These are phyloP conservation scores for Zapus hudsonius DNA, from an alignment of 2,113 vertebrate genomes.

Conservation along the genomic window DNA sequence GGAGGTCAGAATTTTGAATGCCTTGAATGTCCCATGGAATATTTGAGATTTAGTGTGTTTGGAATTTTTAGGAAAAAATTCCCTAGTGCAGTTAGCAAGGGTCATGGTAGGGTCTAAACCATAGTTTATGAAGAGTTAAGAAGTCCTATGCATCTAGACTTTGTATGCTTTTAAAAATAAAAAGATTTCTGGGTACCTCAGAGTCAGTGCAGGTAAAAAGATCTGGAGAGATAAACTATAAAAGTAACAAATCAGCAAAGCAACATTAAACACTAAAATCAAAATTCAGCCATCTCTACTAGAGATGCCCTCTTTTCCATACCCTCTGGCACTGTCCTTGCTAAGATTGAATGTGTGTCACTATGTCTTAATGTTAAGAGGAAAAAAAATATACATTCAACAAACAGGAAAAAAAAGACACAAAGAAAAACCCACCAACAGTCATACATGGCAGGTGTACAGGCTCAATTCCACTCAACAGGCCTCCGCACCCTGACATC, in stretches of 20 bases:
- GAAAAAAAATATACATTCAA: slow-evolving; percentile 51
- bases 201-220: not conserved
- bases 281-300: not conserved
- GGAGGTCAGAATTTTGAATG: not conserved
- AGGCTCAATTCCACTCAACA: not conserved
- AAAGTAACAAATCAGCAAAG: not conserved
- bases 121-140: not conserved
- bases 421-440: slow-evolving; percentile 76
- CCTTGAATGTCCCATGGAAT: not conserved
- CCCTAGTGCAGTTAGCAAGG: not conserved
- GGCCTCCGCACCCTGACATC: not conserved
- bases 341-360: slow-evolving; percentile 56
- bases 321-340: not conserved
- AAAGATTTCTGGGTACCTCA: not conserved
- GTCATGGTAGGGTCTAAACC: not conserved
- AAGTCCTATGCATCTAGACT: not conserved
- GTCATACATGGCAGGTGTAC: slow-evolving; percentile 61
- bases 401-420: slow-evolving; percentile 50
- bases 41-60: slow-evolving; percentile 13
- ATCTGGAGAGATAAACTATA: not conserved
- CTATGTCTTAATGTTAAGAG: slow-evolving; percentile 5
- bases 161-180: not conserved
- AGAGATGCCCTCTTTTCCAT: not conserved
- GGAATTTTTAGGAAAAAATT: no score
- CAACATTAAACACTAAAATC: not conserved